Evolutionary conservation across 37 sponge, comb jelly and placozoan species (phyloP), one percentile per base, ranked within the genome.

Genomic region (Crambe crambe): DNA sequence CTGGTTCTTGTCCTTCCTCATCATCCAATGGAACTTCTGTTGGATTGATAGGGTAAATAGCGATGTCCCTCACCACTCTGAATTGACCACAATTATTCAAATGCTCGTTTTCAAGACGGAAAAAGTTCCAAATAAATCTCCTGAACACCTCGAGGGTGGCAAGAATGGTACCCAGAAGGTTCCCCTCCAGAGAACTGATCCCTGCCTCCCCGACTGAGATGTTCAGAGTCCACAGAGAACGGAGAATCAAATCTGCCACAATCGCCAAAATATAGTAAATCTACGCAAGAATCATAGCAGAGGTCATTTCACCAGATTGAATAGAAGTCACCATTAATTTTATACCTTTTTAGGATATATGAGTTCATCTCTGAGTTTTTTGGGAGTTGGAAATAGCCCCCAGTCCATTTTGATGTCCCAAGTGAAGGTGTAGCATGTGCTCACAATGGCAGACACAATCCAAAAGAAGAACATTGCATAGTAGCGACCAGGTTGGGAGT

Each of bases 391-490:
- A 35, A 91, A 78, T 31, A 97, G 69, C 4, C 97, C 94, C 97
- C 97, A 97, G 89, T 97, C 97, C 92, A 85, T 97, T 60, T 75
- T 73, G 37, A 97, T 82, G 67, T 97, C 97, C 97, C 97, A 97
- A 56, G 73, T 31, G 75, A 89, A 97, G 36, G 94, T 91, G 83
- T 97, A 97, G 54, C 70, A 64, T n/a, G 93, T 75, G 40, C 80
- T 85, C 30, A 93, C 63, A 5, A 94, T 70, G 35, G 78, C 88
- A 0, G 92, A 77, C 0, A 94, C 10, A 1, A 94, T 65, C 89
- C 95, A 97, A 15, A 90, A 66, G 36, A 42, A 40, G 66, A 94
- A 74, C 40, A 61, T 9, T 1, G 74, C 63, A 63, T 86, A 83
- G 62, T 79, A 75, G 17, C 56, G 42, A 0, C 29, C 1, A 21